Conservation (phyloP, 2,888 invertebrate species). For the Coenonympha arcania region DNA sequence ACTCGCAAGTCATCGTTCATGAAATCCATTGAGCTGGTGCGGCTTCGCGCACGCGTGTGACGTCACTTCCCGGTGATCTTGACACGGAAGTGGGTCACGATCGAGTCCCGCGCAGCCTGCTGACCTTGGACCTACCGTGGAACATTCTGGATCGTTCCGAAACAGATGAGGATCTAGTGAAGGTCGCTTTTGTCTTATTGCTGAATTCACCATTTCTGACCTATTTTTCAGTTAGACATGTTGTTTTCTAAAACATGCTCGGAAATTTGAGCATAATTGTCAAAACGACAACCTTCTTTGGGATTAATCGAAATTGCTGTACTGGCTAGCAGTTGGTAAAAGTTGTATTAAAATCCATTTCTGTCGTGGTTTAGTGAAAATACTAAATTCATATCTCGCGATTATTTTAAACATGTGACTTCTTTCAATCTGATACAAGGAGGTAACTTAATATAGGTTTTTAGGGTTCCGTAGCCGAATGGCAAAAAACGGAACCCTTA, state of each 20-base stretch:
- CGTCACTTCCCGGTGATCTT: slow-evolving; percentile 47
- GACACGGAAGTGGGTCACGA: slow-evolving; percentile 56
- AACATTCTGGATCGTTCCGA: slow-evolving; percentile 5
- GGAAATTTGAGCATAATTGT: background rate
- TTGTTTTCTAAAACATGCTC: background rate
- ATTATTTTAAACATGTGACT: no score
- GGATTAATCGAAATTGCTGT: no score
- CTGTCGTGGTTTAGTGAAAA: no score
- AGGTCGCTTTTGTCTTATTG: slow-evolving; percentile 9
- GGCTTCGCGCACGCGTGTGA: slow-evolving; percentile 37
- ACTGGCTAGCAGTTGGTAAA: no score
- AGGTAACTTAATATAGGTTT: no score
- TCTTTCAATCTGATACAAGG: no score
- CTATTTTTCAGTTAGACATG: background rate
- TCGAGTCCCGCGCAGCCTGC: slow-evolving; percentile 51
- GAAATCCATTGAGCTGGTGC: slow-evolving; percentile 24
- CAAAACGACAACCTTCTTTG: background rate
- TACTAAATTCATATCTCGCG: no score
- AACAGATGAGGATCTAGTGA: slow-evolving; percentile 1
- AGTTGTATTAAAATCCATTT: no score
- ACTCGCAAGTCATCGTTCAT: slow-evolving; percentile 26
- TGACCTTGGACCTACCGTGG: slow-evolving; percentile 39
- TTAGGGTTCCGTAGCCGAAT: no score
- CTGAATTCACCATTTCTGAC: background rate
- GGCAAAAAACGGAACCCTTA: no score